Percentiles rank a stretch among this genome's conserved stretches.
These are phyloP conservation scores for Arion vulgaris DNA, from an alignment of 1,140 invertebrate genomes.

Conservation along the genomic window DNA sequence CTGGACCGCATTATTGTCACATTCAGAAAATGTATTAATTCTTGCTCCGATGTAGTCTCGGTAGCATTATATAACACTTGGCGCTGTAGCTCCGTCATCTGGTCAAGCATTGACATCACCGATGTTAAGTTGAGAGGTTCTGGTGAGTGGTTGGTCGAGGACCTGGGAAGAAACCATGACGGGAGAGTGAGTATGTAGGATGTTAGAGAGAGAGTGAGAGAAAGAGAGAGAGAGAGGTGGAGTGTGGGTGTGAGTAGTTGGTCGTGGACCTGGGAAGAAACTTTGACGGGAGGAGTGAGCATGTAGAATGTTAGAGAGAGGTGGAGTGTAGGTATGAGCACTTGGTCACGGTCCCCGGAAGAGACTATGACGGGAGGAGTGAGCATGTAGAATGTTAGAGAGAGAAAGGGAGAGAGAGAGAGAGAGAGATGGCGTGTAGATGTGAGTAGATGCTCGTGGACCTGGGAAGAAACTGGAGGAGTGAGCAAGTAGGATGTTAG, in stretches of 20 bases:
- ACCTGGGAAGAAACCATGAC: neutral
- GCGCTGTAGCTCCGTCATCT: neutral
- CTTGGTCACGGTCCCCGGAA: too few relatives aligned
- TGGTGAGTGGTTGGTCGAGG: neutral
- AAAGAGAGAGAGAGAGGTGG: constrained; percentile 10
- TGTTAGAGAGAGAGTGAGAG: constrained; percentile 21
- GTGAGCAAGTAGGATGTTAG: too few relatives aligned
- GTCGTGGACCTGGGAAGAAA: too few relatives aligned
- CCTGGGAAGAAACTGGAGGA: too few relatives aligned
- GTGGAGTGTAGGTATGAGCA: too few relatives aligned
- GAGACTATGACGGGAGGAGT: too few relatives aligned
- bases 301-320: too few relatives aligned
- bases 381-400: too few relatives aligned
- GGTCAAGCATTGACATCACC: neutral
- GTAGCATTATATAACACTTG: neutral
- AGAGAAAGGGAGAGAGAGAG: too few relatives aligned
- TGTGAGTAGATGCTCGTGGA: too few relatives aligned
- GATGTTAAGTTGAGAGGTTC: neutral
- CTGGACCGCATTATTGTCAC: neutral
- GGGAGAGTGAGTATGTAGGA: neutral
- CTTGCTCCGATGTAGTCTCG: neutral
- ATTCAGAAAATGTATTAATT: neutral
- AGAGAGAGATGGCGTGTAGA: too few relatives aligned
- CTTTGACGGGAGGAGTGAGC: too few relatives aligned
- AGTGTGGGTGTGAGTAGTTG: neutral